Base-by-base conservation (phyloP, 2,888 invertebrate species). In the Oscheius onirici region DNA sequence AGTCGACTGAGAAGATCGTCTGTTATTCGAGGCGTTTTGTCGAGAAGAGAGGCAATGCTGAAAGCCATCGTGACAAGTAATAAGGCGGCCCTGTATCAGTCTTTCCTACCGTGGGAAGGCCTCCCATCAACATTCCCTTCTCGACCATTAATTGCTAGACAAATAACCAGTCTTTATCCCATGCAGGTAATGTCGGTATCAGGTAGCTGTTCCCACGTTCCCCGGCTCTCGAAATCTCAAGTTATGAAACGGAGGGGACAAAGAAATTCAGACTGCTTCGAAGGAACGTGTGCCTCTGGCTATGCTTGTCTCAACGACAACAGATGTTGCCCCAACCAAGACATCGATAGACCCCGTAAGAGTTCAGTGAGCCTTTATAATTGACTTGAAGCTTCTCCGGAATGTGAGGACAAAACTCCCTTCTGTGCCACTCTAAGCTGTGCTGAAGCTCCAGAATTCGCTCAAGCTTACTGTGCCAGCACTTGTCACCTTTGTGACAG, bases 381-480 rank as follows among this genome's bases (percentile, higher is more conserved):
- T n/a, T 8, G 6, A 24, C 5, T 34, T 13, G 5, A 26, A 24
- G 40, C 40, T 34, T 72, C 72, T 54, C 70, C 74, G 8, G 70
- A 76, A 40, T 76, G 76, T 28, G 52, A 57, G 17, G 76, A 76
- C 40, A 72, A n/a, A 68, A 44, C 44, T 74, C 41, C 51, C 75
- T 75, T 40, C 57, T 57, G 13, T 75, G 75, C 43, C 75, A 71
- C 58, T 52, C 74, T 41, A 43, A 60, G 46, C 69, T 70, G 43
- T 78, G 78, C 52, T 28, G 66, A 10, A 60, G 46, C 17, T 66
- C 72, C 74, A 28, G 73, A 73, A 2, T 78, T 78, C 34, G 78
- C 78, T n/a, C 46, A 60, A 46, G 78, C 75, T 8, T 75, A 78
- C 57, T 78, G 78, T 49, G 74, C 74, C n/a, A 58, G 57, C 54